phyloP scores from a whole-genome alignment of 2,113 vertebrate genomes.

The Gymnobelideus leadbeateri region DNA sequence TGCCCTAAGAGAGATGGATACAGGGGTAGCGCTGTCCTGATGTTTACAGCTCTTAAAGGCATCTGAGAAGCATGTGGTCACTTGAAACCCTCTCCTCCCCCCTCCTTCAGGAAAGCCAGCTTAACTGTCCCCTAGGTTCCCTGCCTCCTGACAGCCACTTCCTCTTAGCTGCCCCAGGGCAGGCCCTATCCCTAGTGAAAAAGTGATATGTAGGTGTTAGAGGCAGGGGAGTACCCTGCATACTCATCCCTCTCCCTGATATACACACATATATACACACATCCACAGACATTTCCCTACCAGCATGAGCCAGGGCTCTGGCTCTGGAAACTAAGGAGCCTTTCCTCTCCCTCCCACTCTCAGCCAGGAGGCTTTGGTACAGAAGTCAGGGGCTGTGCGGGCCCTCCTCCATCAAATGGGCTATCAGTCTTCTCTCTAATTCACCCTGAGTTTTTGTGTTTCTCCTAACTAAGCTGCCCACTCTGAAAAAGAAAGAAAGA shows the following conservation, averaged over 20 bases:
- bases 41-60: conserved; percentile 65
- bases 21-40: conserved; percentile 45
- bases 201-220: conserved; percentile 32
- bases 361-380: not conserved
- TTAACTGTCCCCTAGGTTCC: not conserved
- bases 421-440: not conserved
- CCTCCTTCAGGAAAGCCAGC: not conserved
- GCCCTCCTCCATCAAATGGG: not conserved
- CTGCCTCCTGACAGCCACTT: not conserved
- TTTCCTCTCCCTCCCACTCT: not conserved
- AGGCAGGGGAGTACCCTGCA: not conserved
- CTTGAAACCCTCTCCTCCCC: conserved; percentile 28
- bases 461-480: not conserved
- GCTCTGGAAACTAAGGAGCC: not conserved
- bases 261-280: conserved; percentile 40
- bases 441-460: not conserved
- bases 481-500: not conserved
- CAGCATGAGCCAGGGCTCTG: not conserved
- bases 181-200: not conserved
- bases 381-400: not conserved
- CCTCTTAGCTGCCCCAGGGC: not conserved
- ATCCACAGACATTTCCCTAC: not conserved
- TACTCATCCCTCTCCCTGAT: not conserved
- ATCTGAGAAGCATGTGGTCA: conserved; percentile 72
- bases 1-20: conserved; percentile 21